Base-by-base conservation (phyloP, 2,797 vertebrate genomes). In the Peromyscus attwateri region DNA sequence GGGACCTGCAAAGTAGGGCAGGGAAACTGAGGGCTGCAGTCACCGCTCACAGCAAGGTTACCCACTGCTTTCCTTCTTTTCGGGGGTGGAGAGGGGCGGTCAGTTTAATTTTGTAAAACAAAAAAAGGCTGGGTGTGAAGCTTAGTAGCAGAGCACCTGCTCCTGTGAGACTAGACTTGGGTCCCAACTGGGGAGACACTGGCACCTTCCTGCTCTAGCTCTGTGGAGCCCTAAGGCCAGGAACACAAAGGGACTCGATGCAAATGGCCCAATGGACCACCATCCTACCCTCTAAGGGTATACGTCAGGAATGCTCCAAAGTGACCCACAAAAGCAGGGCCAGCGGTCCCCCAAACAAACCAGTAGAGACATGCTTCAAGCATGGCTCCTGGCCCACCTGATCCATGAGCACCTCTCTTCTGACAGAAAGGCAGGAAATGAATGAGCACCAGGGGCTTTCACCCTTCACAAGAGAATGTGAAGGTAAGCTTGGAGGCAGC, bases 231-330 rank as follows among this genome's bases (percentile, higher is more conserved):
- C 23, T 37, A 75, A 75, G 87, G 37, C n/a, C 70, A 70, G 40
- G 16, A 66, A 46, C 25, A 83, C 81, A 82, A 70, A 1, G 6
- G 12, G 43, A 87, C 64, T 84, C 57, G 23, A 57, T 73, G 23
- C 16, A 21, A 62, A 46, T n/a, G 11, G 11, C 5, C 27, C 37
- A 40, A 13, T 23, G 52, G 71, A 19, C 37, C 57, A 43, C 0
- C 1, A 23, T 0, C 2, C 1, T 11, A 14, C 5, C 8, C 16
- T 19, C 57, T 34, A 27, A 71, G 5, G 5, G 31, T 0, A 3
- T 6, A 16, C 52, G 68, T 37, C 29, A 89, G 8, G 43, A 12
- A 68, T 21, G 19, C 10, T 5, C 29, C 46, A 43, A 31, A 37
- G n/a, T 12, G 31, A 40, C 19, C 40, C 71, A 55, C 40, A 89